Conservation (phyloP, 2,888 invertebrate species). For the Selenia dentaria region DNA sequence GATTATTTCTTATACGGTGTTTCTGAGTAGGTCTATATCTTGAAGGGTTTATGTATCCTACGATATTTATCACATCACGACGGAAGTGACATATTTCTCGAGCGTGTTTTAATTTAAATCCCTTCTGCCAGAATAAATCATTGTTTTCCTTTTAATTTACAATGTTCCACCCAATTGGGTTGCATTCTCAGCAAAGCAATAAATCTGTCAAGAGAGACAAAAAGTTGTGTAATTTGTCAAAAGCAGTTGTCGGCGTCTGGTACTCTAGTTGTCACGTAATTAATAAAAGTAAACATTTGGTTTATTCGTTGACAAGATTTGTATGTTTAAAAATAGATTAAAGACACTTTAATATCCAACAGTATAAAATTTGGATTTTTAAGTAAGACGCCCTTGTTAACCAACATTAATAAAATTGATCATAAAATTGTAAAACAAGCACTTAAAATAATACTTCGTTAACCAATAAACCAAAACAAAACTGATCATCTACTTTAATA, state of each 20-base stretch:
- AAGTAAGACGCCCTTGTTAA: constrained; percentile 5
- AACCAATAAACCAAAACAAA: constrained; percentile 16
- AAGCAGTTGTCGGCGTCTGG: constrained; percentile 48
- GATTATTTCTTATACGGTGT: too few species aligned
- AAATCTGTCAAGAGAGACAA: constrained; percentile 54
- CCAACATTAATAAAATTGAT: constrained; percentile 8
- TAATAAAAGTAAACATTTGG: constrained; percentile 28
- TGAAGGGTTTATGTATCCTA: not conserved
- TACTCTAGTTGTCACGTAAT: constrained; percentile 48
- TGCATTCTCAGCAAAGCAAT: constrained; percentile 41
- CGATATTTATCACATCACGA: constrained; percentile 13
- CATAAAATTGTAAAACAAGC: constrained; percentile 14
- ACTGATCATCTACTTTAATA: constrained; percentile 14
- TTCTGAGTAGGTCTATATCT: not conserved
- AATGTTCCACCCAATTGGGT: constrained; percentile 29
- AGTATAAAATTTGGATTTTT: too few species aligned
- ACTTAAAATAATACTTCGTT: constrained; percentile 23
- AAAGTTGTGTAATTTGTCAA: constrained; percentile 56
- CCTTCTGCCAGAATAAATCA: constrained; percentile 22
- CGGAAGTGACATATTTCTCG: constrained; percentile 12
- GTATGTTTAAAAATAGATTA: too few species aligned
- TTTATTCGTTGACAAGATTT: constrained; percentile 9
- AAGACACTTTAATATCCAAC: too few species aligned
- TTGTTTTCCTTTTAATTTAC: constrained; percentile 32
- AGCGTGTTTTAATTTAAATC: constrained; percentile 21